A percentile compares a stretch with the other conserved stretches of the same genome.
phyloP scores from a whole-genome alignment of 2,113 vertebrate genomes.

The Clarias magur region DNA sequence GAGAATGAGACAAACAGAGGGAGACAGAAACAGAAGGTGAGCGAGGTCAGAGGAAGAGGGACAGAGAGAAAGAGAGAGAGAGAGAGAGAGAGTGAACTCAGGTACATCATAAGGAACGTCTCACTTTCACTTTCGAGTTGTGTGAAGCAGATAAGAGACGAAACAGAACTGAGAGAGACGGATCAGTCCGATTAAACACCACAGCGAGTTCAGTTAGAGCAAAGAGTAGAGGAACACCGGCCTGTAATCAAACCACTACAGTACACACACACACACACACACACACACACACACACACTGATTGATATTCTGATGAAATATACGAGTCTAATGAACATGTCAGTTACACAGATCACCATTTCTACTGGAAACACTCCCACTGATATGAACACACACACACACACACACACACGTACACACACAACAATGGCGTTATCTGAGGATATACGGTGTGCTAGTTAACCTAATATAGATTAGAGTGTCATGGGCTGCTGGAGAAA shows the following conservation, averaged over 20 bases:
- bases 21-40: not conserved
- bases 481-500: constrained; percentile 39
- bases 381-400: not conserved
- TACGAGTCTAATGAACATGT: not conserved
- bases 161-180: not conserved
- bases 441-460: constrained; percentile 37
- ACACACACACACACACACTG: not conserved
- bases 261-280: not conserved
- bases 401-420: not conserved
- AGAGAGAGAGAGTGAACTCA: not conserved
- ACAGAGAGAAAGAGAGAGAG: not conserved
- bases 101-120: not conserved
- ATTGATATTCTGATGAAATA: not conserved
- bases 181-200: not conserved
- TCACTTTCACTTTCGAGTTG: constrained; percentile 2
- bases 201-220: not conserved
- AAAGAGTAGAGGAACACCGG: not conserved
- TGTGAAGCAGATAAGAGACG: not conserved
- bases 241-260: not conserved
- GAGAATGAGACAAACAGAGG: not conserved
- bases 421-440: constrained; percentile 24
- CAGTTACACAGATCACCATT: not conserved
- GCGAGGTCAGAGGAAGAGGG: not conserved
- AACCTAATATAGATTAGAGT: constrained; percentile 54
- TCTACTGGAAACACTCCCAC: not conserved